phyloP scores from a whole-genome alignment of 2,888 invertebrate species.

The Drepanosiphum platanoidis region DNA sequence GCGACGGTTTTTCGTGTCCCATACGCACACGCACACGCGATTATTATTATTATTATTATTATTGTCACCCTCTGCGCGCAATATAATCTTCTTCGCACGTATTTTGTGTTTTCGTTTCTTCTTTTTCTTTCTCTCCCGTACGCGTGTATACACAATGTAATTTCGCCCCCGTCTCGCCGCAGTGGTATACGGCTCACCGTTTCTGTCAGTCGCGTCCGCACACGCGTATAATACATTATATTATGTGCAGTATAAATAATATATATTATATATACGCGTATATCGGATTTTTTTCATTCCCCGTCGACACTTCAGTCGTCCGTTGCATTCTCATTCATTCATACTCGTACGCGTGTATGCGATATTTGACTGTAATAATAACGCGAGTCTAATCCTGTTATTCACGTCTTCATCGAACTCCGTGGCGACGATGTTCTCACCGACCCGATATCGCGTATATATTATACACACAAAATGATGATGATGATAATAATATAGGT shows the following conservation, averaged over 20 bases:
- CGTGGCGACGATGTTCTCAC: slow-evolving; percentile 7
- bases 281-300: slow-evolving; percentile 52
- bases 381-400: not conserved
- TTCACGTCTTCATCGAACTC: slow-evolving; percentile 3
- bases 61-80: slow-evolving; percentile 2
- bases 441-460: not conserved
- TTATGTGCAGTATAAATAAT: no score
- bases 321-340: not conserved
- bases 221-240: not conserved
- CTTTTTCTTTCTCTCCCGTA: not conserved
- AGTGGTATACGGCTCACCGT: slow-evolving; percentile 1
- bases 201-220: not conserved
- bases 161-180: slow-evolving; percentile 23
- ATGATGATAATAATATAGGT: not conserved
- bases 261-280: not conserved
- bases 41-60: not conserved
- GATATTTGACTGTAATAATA: not conserved
- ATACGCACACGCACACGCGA: not conserved
- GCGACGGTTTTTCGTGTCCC: no score
- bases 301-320: slow-evolving; percentile 32
- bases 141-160: slow-evolving; percentile 18
- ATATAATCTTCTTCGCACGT: slow-evolving; percentile 33
- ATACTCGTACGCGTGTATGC: not conserved
- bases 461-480: no score
- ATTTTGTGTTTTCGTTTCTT: slow-evolving; percentile 35